phyloP scores from a whole-genome alignment of 2,113 vertebrate genomes.

The Bagarius yarrelli region DNA sequence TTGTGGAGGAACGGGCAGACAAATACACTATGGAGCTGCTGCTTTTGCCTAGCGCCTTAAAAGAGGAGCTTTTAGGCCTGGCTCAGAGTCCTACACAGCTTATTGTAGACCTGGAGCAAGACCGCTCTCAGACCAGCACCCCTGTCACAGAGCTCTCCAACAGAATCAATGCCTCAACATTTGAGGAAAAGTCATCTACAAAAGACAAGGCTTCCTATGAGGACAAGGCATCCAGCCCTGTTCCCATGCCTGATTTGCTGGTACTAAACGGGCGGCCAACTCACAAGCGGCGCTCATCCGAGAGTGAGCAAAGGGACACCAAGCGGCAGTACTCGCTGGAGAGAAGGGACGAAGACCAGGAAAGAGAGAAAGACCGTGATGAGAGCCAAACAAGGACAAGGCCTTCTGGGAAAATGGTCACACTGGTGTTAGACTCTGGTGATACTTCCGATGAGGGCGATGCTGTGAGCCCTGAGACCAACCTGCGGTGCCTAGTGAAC shows the following conservation, averaged over 20 bases:
- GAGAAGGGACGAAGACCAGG: slow-evolving; percentile 67
- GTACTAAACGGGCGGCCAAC: slow-evolving; percentile 78
- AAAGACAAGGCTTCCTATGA: slow-evolving; percentile 54
- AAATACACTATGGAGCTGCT: slow-evolving; percentile 94
- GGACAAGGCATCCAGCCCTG: slow-evolving; percentile 59
- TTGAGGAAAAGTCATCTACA: slow-evolving; percentile 71
- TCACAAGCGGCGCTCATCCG: slow-evolving; percentile 88
- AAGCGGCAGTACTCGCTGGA: slow-evolving; percentile 92
- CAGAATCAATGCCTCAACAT: slow-evolving; percentile 81
- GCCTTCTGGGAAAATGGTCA: slow-evolving; percentile 55
- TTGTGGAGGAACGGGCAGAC: slow-evolving; percentile 88
- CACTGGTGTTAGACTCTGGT: slow-evolving; percentile 59
- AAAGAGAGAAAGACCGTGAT: slow-evolving; percentile 61
- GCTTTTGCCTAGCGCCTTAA: slow-evolving; percentile 88
- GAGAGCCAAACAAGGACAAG: slow-evolving; percentile 56
- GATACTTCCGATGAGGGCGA: slow-evolving; percentile 69
- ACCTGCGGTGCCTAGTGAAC: slow-evolving; percentile 92
- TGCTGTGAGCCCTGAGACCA: slow-evolving; percentile 85
- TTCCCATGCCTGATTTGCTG: slow-evolving; percentile 46
- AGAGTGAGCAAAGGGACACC: slow-evolving; percentile 84
- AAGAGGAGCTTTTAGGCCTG: slow-evolving; percentile 86
- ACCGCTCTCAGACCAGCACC: slow-evolving; percentile 82
- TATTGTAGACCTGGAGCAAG: slow-evolving; percentile 67
- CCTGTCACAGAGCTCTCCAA: slow-evolving; percentile 90
- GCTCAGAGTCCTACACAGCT: slow-evolving; percentile 66